phyloP scores from a whole-genome alignment of 2,113 vertebrate species.

The Thunnus maccoyii region DNA sequence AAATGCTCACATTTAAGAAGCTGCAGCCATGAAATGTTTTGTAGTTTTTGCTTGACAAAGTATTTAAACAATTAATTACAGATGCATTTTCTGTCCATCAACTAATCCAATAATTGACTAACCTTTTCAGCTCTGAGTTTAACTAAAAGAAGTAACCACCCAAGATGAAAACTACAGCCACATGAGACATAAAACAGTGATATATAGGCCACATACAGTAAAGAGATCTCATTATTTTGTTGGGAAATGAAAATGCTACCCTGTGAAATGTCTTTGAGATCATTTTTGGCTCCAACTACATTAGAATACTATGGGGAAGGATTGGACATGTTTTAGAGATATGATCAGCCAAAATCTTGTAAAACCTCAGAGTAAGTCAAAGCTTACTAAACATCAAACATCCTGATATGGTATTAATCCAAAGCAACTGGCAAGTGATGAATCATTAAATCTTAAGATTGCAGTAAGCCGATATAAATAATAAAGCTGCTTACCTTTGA shows the following conservation, averaged over 20 bases:
- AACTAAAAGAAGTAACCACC: not conserved
- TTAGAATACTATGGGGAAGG: slow-evolving; percentile 18
- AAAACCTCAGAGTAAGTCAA: slow-evolving; percentile 51
- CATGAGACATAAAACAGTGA: slow-evolving; percentile 14
- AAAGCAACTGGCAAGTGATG: slow-evolving; percentile 56
- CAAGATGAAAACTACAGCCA: slow-evolving; percentile 20
- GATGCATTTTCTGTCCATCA: not conserved
- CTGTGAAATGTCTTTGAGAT: slow-evolving; percentile 19
- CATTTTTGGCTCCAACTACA: slow-evolving; percentile 23
- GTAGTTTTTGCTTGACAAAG: not conserved
- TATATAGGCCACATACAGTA: slow-evolving; percentile 15
- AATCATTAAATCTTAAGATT: slow-evolving; percentile 61
- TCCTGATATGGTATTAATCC: slow-evolving; percentile 58
- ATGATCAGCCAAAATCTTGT: slow-evolving; percentile 55
- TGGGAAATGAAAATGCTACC: slow-evolving; percentile 3
- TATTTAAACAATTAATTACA: too few species aligned
- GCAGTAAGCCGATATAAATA: slow-evolving; percentile 44
- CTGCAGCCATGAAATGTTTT: not conserved
- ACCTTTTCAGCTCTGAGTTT: not conserved
- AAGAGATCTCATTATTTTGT: slow-evolving; percentile 9
- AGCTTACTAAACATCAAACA: slow-evolving; percentile 70
- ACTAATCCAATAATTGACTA: not conserved
- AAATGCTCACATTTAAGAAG: not conserved
- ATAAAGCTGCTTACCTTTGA: slow-evolving; percentile 38
- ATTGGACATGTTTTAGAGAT: slow-evolving; percentile 41